Evolutionary conservation across 2,888 invertebrate genomes (phyloP).

Genomic region (Epiblema foenella): DNA sequence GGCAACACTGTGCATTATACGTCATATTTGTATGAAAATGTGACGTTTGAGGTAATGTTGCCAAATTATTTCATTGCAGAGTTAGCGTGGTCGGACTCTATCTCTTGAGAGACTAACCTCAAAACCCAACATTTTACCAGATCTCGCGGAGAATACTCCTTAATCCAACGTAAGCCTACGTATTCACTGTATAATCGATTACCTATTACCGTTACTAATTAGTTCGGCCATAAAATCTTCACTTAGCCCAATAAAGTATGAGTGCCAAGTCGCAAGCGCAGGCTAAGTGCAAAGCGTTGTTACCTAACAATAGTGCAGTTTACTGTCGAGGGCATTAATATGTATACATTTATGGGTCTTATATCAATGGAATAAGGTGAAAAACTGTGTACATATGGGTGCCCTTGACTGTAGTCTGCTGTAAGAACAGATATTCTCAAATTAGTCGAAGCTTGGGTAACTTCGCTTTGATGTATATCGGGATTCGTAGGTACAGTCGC

Average conservation of each 20-base stretch:
- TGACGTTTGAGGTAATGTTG: too few species aligned
- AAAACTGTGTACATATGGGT: too few species aligned
- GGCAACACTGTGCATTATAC: too few species aligned
- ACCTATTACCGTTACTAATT: constrained; percentile 35
- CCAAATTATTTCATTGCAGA: too few species aligned
- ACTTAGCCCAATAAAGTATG: constrained; percentile 38
- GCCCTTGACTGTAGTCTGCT: background rate
- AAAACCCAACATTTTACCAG: too few species aligned
- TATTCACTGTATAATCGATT: constrained; percentile 14
- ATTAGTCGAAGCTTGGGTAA: background rate
- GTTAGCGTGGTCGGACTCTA: too few species aligned
- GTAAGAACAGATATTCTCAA: background rate
- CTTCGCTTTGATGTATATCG: background rate
- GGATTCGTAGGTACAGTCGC: background rate
- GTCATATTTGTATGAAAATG: too few species aligned
- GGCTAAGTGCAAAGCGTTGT: constrained; percentile 61
- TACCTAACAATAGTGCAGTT: constrained; percentile 50
- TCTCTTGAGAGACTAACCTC: too few species aligned
- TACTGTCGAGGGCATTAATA: background rate
- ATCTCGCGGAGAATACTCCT: too few species aligned
- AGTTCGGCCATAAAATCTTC: constrained; percentile 31
- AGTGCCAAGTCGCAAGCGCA: constrained; percentile 47
- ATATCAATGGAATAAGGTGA: too few species aligned
- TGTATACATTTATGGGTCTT: too few species aligned
- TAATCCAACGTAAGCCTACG: too few species aligned